These are phyloP conservation scores for Tribolium madens DNA, from an alignment of 1,140 invertebrate species.

Conservation along the genomic window DNA sequence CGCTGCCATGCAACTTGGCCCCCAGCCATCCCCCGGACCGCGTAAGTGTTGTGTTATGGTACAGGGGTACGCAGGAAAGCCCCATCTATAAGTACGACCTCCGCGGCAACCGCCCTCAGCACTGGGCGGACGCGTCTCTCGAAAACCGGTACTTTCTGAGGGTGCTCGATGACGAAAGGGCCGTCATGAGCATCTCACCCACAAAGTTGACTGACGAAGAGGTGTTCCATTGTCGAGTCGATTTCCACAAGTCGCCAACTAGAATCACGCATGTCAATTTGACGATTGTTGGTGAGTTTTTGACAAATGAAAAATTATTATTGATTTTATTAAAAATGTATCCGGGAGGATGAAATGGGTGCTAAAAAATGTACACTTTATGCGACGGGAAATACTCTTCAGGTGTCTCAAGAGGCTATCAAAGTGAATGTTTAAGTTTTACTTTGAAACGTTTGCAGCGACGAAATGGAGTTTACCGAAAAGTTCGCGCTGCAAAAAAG, in stretches of 20 bases:
- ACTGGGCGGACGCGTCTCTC: slow-evolving; percentile 67
- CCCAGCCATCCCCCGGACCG: slow-evolving; percentile 71
- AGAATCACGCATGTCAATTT: slow-evolving; percentile 80
- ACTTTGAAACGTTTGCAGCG: slow-evolving; percentile 20
- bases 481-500: not conserved
- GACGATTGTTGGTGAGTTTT: slow-evolving; percentile 78
- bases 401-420: slow-evolving; percentile 26
- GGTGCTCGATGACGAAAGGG: slow-evolving; percentile 68
- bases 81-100: slow-evolving; percentile 63
- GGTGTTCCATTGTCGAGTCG: slow-evolving; percentile 80
- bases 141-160: slow-evolving; percentile 65
- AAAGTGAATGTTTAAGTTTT: slow-evolving; percentile 32
- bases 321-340: slow-evolving; percentile 28
- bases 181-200: slow-evolving; percentile 68
- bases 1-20: slow-evolving; percentile 76
- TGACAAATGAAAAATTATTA: slow-evolving; percentile 13
- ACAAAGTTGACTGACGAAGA: slow-evolving; percentile 74
- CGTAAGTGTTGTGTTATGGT: slow-evolving; percentile 66
- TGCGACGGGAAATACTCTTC: slow-evolving; percentile 4
- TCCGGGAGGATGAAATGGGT: not conserved
- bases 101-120: slow-evolving; percentile 55
- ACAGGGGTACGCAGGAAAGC: slow-evolving; percentile 57
- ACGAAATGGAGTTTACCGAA: not conserved
- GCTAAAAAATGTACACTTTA: slow-evolving; percentile 37
- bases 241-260: slow-evolving; percentile 79